A percentile compares a stretch with the other conserved stretches of the same genome.
Conservation (phyloP, 2,113 vertebrate species). For the Panurus biarmicus region DNA sequence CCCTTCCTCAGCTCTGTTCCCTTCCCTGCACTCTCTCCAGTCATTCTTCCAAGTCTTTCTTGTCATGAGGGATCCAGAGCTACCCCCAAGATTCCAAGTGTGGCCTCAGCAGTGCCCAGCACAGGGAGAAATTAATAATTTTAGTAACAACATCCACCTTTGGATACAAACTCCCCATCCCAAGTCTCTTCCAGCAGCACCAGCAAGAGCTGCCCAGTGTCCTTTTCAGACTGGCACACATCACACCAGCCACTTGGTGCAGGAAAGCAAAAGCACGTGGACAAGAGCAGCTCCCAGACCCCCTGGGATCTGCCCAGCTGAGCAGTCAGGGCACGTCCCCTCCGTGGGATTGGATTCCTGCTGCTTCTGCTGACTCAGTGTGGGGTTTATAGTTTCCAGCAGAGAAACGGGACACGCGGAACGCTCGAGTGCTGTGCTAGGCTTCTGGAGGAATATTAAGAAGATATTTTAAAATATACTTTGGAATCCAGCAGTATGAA, state of each 20-base stretch:
- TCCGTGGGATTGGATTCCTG: background rate
- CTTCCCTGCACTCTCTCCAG: background rate
- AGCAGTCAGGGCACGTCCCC: background rate
- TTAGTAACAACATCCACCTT: background rate
- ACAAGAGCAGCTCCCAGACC: background rate
- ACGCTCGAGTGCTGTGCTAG: background rate
- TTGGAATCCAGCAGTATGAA: background rate
- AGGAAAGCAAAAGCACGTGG: background rate
- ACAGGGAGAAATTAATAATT: background rate
- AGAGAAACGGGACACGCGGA: background rate
- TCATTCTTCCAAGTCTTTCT: background rate
- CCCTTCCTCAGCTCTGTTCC: background rate
- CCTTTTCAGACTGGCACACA: background rate
- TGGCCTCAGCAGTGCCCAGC: background rate
- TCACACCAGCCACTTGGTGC: background rate
- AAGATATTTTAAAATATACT: background rate
- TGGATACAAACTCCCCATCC: background rate
- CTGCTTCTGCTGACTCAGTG: background rate
- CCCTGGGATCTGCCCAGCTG: accelerated
- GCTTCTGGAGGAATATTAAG: background rate
- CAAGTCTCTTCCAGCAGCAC: background rate
- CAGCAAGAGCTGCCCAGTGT: background rate
- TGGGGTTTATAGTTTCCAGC: background rate
- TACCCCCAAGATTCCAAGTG: background rate
- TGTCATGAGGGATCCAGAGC: background rate